phyloP scores from a whole-genome alignment of 2,797 vertebrate species.

The Gymnodraco acuticeps region DNA sequence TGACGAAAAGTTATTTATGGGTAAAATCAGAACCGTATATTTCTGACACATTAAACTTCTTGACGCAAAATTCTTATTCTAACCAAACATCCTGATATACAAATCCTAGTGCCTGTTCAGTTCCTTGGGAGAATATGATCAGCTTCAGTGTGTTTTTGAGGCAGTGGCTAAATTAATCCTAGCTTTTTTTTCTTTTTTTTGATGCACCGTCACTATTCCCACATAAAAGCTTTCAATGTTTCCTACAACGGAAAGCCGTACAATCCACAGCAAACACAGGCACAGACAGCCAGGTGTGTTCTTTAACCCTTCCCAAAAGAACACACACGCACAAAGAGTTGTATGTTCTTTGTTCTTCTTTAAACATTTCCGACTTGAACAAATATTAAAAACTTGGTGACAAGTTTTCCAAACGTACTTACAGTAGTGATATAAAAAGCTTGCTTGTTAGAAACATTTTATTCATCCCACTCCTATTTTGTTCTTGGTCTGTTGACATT shows the following conservation, averaged over 20 bases:
- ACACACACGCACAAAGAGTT: neutral
- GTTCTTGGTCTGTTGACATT: conserved; percentile 22
- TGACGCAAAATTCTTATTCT: neutral
- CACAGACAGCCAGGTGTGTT: conserved; percentile 59
- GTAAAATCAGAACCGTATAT: too few relatives aligned
- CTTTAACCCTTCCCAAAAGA: conserved; percentile 24
- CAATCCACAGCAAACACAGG: conserved; percentile 54
- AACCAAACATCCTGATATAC: neutral
- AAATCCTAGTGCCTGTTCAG: neutral
- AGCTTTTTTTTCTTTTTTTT: conserved; percentile 19
- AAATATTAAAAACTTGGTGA: neutral
- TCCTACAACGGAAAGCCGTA: conserved; percentile 47
- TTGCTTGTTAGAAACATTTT: neutral
- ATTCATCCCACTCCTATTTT: neutral
- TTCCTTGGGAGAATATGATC: neutral
- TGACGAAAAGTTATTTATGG: neutral
- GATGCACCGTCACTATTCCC: conserved; percentile 34
- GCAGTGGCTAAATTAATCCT: conserved; percentile 12
- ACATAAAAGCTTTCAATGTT: conserved; percentile 49
- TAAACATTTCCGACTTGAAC: neutral
- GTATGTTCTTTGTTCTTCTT: neutral
- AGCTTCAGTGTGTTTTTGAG: conserved; percentile 4
- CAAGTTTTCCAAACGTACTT: neutral
- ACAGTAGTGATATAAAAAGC: neutral
- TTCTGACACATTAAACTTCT: too few relatives aligned